Evolutionary conservation across 2,888 invertebrate species (phyloP), one percentile per base, ranked within the genome.

Genomic region (Prosopocoilus inquinatus): DNA sequence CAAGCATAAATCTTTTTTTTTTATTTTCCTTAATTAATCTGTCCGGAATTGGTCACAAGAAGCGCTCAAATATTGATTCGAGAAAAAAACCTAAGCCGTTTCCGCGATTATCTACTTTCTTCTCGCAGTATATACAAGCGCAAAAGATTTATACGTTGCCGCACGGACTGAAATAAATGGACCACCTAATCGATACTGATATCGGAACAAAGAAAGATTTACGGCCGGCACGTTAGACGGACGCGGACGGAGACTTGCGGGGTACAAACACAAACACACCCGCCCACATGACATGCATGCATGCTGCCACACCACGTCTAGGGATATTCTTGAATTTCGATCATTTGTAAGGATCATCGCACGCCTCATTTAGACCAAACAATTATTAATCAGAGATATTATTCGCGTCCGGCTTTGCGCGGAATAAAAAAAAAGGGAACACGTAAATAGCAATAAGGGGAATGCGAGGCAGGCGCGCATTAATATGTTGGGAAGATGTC

Each of bases 181-280:
- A 66, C 70, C 75, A 71, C 71, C 70, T 75, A 76, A 76, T 76
- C 76, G 75, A 75, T 76, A 75, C 72, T 73, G 75, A 75, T 75
- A 74, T 69, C 68, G 65, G 65, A 68, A 70, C 69, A 69, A 64
- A 65, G 65, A 64, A 63, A 72, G 73, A 74, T 74, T 73, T 73
- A 74, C 72, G 58, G 64, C 65, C 44, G 55, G 64, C 68, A 67
- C 68, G 67, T 68, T 67, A 67, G 58, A 57, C 56, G 55, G 54
- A 61, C 11, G 13, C 56, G 55, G 54, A 61, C 11, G 13, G 41
- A 41, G 41, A 38, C 41, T 41, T 41, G 13, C 16, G 16, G 16
- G 16, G 41, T 15, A 41, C 41, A 38, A 12, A 41, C 16, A 41
- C 16, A 16, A 15, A 41, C 41, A 41, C 9, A 41, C 12, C 13